Base-by-base conservation (phyloP, 2,888 invertebrate genomes). In the Epistrophella euchroma region DNA sequence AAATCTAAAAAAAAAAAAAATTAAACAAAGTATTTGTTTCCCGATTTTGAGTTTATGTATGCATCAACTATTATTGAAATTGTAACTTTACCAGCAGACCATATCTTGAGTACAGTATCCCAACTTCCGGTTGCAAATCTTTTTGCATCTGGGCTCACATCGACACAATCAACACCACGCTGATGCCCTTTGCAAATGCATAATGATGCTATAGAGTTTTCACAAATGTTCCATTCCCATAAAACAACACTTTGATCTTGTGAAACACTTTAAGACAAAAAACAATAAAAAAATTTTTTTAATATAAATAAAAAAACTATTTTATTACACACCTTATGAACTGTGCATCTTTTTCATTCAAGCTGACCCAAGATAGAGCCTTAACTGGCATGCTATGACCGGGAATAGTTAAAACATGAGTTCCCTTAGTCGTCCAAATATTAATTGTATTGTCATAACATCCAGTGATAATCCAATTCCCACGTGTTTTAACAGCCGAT, bases 371-470 rank as follows among this genome's bases (percentile, higher is more conserved):
- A 11, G 96, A 94, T 0, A 98, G 97, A 37, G 96, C 96, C 93
- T 98, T 98, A 0, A 98, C 95, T 0, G 98, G 96, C 50, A 96
- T 96, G 37, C 95, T 95, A 91, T 99, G 98, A 0, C 97, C 97
- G 5, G 97, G 96, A 88, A 97, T 96, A 0, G 97, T 96, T 25
- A 97, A 93, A 88, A 96, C 94, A 91, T 97, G 96, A 90, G 96
- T 96, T 6, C 98, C 98, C 91, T 96, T 96, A 4, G 94, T 94
- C 13, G 96, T 96, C 98, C 98, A 98, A 82, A 99, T 94, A 89
- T 97, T 97, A 52, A 98, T 93, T 72, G 97, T 97, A 91, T 97
- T 97, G 91, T 99, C 99, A 92, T 98, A 99, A 91, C 98, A 97
- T 25, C 98, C 98, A 68, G 97, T 96, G 56, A 98, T 91, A 84